Conservation (phyloP, 2,113 vertebrate species). For the Phasianus colchicus region DNA sequence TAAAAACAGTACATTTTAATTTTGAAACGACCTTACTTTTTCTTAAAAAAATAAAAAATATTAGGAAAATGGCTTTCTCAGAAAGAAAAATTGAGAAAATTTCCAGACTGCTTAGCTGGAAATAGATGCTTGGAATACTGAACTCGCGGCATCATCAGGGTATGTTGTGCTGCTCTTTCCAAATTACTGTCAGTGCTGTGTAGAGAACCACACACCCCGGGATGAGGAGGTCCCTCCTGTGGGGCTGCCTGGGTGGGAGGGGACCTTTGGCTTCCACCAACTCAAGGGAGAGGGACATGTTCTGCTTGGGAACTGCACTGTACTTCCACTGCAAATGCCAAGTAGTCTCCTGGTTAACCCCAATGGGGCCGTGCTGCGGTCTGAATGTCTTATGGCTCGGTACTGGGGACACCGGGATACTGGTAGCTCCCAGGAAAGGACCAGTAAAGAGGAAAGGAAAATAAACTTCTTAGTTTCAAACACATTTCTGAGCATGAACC, state of each 20-base stretch:
- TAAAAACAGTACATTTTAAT: not conserved
- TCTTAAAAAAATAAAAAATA: not conserved
- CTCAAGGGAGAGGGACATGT: accelerated
- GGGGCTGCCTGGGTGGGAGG: not conserved
- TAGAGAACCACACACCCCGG: not conserved
- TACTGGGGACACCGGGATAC: not conserved
- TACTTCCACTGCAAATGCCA: accelerated
- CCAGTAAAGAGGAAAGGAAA: not conserved
- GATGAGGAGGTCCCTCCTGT: not conserved
- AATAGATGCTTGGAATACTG: not conserved
- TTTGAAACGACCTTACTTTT: not conserved
- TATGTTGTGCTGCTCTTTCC: not conserved
- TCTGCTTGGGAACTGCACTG: not conserved
- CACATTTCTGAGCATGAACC: not conserved
- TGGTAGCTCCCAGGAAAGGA: not conserved
- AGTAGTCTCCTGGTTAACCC: not conserved
- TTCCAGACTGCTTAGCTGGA: not conserved
- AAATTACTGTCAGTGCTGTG: not conserved
- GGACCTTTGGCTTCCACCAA: accelerated
- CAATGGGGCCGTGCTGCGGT: not conserved
- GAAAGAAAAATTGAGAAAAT: not conserved
- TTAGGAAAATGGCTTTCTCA: not conserved
- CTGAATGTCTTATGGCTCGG: not conserved
- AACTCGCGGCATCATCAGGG: not conserved
- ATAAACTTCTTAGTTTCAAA: not conserved